phyloP scores from a whole-genome alignment of 2,888 invertebrate genomes.

The Orthosia incerta region DNA sequence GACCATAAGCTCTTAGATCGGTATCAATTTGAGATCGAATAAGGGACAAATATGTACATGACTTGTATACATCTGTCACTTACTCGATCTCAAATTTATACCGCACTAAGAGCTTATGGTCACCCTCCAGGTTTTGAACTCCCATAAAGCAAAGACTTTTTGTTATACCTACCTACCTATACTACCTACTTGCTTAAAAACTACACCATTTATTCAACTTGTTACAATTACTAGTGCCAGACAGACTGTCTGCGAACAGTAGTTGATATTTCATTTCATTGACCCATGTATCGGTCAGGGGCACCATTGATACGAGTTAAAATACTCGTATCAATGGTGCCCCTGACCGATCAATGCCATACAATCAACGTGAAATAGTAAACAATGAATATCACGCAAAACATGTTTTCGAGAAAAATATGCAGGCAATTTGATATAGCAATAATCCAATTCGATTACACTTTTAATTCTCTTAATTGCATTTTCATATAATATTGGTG shows the following conservation, averaged over 20 bases:
- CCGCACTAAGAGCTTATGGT: too few relatives aligned
- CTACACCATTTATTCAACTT: slow-evolving; percentile 7
- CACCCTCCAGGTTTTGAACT: too few relatives aligned
- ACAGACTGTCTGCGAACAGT: slow-evolving; percentile 26
- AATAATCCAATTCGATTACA: not conserved
- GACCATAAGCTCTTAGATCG: too few relatives aligned
- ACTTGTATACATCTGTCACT: too few relatives aligned
- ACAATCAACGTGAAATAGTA: slow-evolving; percentile 1
- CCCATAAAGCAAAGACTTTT: too few relatives aligned
- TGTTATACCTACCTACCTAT: too few relatives aligned
- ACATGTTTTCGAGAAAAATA: not conserved
- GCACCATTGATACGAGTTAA: slow-evolving; percentile 21
- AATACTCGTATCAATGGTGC: too few relatives aligned
- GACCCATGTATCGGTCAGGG: not conserved
- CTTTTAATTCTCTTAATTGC: not conserved
- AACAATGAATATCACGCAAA: not conserved
- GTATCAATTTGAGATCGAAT: too few relatives aligned
- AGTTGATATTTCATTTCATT: not conserved
- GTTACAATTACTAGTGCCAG: not conserved
- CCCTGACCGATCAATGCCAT: too few relatives aligned
- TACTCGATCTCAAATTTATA: too few relatives aligned
- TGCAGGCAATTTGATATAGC: not conserved
- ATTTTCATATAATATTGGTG: not conserved
- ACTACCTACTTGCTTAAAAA: not conserved
- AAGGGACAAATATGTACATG: too few relatives aligned